Base-by-base conservation (phyloP, 2,888 invertebrate genomes). In the Thalpophila matura region DNA sequence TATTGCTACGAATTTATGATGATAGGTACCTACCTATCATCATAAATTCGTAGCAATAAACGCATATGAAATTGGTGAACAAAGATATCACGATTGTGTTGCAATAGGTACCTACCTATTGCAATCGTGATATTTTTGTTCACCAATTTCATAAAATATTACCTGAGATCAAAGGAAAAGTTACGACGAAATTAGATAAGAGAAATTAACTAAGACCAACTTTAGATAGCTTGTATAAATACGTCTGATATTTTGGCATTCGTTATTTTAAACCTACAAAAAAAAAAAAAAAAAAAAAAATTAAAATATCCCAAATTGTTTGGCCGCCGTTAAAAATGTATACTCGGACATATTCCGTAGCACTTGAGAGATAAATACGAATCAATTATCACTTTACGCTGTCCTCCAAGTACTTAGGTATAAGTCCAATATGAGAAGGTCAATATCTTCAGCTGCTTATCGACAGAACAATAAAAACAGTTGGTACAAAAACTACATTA, bases 341-440 rank as follows among this genome's bases (percentile, higher is more conserved):
- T n/a, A n/a, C n/a, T n/a, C 26, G 4, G 0, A 14, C 22, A 4
- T 18, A 14, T 5, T 1, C 5, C 14, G 18, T 27, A 45, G 43
- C 29, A 40, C 40, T 57, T 27, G 9, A 26, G 20, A 55, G 31
- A 33, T 63, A 58, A 35, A 29, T 26, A 42, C 14, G 18, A 46
- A 22, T 2, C 46, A 47, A 59, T 58, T 58, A 43, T n/a, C 42
- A 43, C 42, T 12, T 20, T 18, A 12, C 1, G 10, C 20, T 40
- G 27, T 42, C 33, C 58, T 57, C n/a, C 1, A 47, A n/a, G 9
- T 12, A 26, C 1, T 14, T n/a, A n/a, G n/a, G n/a, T n/a, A n/a
- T n/a, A n/a, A 7, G 7, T 7, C 3, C 14, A 47, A 26, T 38
- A 5, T 38, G n/a, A 42, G 10, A 26, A 55, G 7, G 5, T 20